Evolutionary conservation across 1,140 invertebrate genomes (phyloP).

Genomic region (Ceratosolen fusciceps): DNA sequence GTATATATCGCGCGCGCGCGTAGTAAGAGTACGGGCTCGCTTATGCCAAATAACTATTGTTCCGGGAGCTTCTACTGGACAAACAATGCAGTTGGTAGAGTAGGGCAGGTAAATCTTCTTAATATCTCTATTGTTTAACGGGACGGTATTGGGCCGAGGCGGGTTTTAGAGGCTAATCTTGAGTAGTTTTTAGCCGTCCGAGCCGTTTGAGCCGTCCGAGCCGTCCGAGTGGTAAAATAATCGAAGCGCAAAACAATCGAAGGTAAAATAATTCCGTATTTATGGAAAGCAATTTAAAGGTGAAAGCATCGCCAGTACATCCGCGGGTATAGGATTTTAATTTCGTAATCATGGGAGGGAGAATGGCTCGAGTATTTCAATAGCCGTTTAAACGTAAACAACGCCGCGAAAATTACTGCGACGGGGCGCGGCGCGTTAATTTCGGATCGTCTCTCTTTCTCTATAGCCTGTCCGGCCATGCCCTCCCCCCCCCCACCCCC

Average conservation of each 20-base stretch:
- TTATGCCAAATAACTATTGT: conserved; percentile 4
- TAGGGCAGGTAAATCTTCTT: background rate
- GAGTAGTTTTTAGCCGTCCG: background rate
- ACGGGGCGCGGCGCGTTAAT: conserved; percentile 43
- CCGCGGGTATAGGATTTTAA: conserved; percentile 14
- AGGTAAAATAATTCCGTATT: conserved; percentile 6
- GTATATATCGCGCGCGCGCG: too few species aligned
- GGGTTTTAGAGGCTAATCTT: background rate
- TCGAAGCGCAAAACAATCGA: background rate
- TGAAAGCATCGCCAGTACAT: too few species aligned
- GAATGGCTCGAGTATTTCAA: too few species aligned
- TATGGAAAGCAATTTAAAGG: background rate
- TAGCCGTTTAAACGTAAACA: conserved; percentile 34
- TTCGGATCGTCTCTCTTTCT: conserved; percentile 3
- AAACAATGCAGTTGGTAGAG: background rate
- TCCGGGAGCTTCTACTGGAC: background rate
- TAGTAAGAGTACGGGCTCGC: too few species aligned
- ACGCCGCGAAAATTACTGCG: conserved; percentile 35
- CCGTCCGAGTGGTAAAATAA: background rate
- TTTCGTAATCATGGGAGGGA: conserved; percentile 22
- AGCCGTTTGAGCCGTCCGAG: too few species aligned
- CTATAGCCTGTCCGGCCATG: background rate
- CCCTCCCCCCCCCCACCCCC: background rate
- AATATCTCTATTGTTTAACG: conserved; percentile 6
- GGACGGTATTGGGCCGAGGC: background rate